Conservation (phyloP, 2,888 invertebrate genomes). For the Rotaria sp. region DNA sequence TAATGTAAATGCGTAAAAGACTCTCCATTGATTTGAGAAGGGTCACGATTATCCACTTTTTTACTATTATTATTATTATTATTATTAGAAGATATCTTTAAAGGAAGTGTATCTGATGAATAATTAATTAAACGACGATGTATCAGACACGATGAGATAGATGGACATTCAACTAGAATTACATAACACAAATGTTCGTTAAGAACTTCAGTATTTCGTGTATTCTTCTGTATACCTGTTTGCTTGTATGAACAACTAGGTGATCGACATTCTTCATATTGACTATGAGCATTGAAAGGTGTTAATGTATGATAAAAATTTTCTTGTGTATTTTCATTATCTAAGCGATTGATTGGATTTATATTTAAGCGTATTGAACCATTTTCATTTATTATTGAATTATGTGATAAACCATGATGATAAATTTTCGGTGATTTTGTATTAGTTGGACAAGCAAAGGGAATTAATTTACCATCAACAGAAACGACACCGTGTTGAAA, state of each 20-base stretch:
- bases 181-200: no score
- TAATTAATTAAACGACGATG: not conserved
- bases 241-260: not conserved
- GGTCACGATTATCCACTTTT: not conserved
- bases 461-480: constrained; percentile 22
- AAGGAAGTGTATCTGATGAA: constrained; percentile 19
- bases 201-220: no score
- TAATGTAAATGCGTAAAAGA: not conserved
- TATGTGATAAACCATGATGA: not conserved
- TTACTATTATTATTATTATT: not conserved
- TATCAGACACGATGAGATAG: not conserved
- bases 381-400: not conserved
- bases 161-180: not conserved
- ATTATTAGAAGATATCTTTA: not conserved
- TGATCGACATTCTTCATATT: not conserved
- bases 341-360: not conserved
- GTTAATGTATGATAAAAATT: constrained; percentile 29
- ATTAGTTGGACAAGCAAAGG: not conserved
- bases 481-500: constrained; percentile 11
- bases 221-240: not conserved
- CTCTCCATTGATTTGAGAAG: not conserved
- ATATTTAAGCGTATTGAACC: not conserved
- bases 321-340: not conserved
- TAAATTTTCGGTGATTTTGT: not conserved
- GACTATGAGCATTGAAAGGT: not conserved